A percentile compares a stretch with the other conserved stretches of the same genome.
Conservation (phyloP, 2,113 vertebrate species). For the Alaudala cheleensis region DNA sequence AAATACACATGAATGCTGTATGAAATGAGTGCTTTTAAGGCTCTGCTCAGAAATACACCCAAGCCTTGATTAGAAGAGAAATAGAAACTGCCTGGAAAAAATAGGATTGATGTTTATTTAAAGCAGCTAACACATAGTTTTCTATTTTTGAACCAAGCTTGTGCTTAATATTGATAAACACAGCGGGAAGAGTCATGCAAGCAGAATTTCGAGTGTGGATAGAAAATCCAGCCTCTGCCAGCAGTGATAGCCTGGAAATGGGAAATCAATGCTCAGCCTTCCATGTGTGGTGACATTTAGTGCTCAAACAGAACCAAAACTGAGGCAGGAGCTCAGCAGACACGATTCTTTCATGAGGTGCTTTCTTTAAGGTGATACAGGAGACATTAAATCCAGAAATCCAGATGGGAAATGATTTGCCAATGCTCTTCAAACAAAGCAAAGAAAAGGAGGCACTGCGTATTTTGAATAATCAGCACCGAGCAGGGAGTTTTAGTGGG, state of each 20-base stretch:
- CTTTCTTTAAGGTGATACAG: constrained; percentile 6
- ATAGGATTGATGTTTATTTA: neutral
- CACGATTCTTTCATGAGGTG: constrained; percentile 45
- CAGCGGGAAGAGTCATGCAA: neutral
- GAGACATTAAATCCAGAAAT: constrained; percentile 22
- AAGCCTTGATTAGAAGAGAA: neutral
- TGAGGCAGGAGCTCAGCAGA: neutral
- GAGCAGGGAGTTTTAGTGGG: neutral
- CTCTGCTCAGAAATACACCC: neutral
- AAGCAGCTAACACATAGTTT: neutral
- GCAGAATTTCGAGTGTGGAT: neutral
- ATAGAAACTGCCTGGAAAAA: neutral
- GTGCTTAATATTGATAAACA: neutral
- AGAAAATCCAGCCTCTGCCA: neutral
- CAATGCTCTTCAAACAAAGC: constrained; percentile 34
- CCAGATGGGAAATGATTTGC: constrained; percentile 44
- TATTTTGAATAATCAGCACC: neutral
- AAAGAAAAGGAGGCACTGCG: neutral
- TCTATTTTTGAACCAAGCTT: neutral
- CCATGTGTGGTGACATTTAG: neutral
- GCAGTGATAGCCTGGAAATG: neutral
- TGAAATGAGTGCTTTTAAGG: neutral
- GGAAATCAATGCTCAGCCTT: neutral
- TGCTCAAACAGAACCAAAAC: constrained; percentile 13
- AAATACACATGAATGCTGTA: neutral